phyloP scores from a whole-genome alignment of 2,888 invertebrate species.

The Thera obeliscata region DNA sequence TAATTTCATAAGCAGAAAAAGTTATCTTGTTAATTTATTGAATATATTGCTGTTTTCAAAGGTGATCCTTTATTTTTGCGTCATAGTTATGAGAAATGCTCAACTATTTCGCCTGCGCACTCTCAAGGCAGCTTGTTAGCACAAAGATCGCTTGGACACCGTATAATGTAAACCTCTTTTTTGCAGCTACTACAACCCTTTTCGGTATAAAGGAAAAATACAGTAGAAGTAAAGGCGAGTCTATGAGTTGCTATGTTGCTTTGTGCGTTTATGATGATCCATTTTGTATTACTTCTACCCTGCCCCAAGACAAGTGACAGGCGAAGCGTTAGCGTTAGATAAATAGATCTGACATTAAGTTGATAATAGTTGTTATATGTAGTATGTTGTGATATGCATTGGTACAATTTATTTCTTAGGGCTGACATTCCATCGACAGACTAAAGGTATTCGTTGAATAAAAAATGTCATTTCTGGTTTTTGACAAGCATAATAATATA shows the following conservation, averaged over 20 bases:
- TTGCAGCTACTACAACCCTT: constrained; percentile 66
- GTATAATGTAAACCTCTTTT: constrained; percentile 45
- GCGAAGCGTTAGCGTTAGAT: not conserved
- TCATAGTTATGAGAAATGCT: no score
- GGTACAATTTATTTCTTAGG: no score
- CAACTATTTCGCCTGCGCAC: no score
- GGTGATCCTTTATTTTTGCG: no score
- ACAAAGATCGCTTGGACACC: not conserved
- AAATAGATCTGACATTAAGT: not conserved
- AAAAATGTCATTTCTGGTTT: no score
- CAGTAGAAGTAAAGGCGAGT: constrained; percentile 75
- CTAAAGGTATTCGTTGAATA: no score
- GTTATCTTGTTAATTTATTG: no score
- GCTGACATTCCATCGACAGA: no score
- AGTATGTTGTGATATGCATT: no score
- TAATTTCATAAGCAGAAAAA: no score
- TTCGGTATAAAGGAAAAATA: constrained; percentile 69
- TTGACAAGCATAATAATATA: no score
- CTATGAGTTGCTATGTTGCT: constrained; percentile 22
- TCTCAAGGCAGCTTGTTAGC: not conserved
- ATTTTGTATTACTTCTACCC: constrained; percentile 6
- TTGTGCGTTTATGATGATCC: constrained; percentile 22
- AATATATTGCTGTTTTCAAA: no score
- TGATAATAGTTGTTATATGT: not conserved
- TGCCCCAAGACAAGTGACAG: constrained; percentile 2